phyloP scores from a whole-genome alignment of 2,113 vertebrate species.

The Eublepharis macularius region DNA sequence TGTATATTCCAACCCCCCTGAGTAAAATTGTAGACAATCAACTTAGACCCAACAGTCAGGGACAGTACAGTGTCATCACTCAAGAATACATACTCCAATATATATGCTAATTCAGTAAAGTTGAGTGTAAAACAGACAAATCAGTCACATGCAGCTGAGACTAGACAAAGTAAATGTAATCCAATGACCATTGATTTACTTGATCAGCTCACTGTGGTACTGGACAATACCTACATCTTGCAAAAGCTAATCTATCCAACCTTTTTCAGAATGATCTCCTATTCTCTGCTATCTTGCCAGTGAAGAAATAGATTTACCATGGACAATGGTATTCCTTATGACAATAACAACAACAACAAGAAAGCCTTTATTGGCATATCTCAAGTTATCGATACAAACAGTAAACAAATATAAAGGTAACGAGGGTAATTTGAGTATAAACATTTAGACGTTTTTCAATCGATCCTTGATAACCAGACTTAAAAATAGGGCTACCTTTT shows the following conservation, averaged over 20 bases:
- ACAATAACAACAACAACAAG: no score
- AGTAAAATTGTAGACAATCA: slow-evolving; percentile 3
- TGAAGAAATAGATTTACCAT: not conserved
- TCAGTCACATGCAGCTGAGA: not conserved
- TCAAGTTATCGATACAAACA: no score
- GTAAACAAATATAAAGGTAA: no score
- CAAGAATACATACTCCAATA: not conserved
- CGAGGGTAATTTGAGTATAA: no score
- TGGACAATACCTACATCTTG: not conserved
- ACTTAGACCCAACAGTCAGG: not conserved
- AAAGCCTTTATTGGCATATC: no score
- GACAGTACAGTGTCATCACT: not conserved
- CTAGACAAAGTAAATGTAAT: not conserved
- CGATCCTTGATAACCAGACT: no score
- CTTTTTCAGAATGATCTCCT: not conserved
- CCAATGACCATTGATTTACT: not conserved
- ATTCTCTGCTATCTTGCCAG: not conserved
- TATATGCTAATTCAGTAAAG: not conserved
- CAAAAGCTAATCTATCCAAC: not conserved
- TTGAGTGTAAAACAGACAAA: not conserved
- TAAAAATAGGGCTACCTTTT: no score
- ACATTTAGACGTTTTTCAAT: no score
- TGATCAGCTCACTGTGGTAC: not conserved
- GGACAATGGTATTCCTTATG: not conserved
- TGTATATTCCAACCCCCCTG: slow-evolving; percentile 23